Percentiles rank a stretch among this genome's conserved stretches.
Evolutionary conservation across 2,797 vertebrate genomes (phyloP).

Genomic region (Neostethus bicornis): DNA sequence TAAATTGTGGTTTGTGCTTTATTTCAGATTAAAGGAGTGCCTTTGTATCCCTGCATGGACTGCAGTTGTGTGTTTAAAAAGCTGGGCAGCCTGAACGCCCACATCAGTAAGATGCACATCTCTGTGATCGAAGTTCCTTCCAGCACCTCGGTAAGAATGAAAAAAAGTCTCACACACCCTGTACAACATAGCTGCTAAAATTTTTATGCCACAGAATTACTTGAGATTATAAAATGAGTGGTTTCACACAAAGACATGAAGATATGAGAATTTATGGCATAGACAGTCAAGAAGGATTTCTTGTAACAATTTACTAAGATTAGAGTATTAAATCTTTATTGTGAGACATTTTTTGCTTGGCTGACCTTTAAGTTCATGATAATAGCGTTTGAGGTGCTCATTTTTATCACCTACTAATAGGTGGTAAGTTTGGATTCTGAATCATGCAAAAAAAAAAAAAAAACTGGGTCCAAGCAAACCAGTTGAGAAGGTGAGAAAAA

Average conservation of each 20-base stretch:
- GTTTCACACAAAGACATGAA: background rate
- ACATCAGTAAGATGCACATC: constrained; percentile 99
- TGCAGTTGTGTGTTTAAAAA: constrained; percentile 99
- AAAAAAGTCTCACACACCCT: background rate
- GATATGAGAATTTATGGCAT: background rate
- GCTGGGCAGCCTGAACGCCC: constrained; percentile 95
- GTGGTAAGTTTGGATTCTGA: too few species aligned
- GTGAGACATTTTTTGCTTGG: too few species aligned
- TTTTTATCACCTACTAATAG: too few species aligned
- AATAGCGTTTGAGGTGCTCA: too few species aligned
- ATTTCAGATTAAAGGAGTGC: constrained; percentile 74
- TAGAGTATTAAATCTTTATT: too few species aligned
- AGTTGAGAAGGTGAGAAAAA: too few species aligned
- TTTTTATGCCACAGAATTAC: constrained; percentile 7
- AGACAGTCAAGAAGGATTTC: background rate
- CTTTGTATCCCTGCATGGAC: constrained; percentile 88
- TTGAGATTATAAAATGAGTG: background rate
- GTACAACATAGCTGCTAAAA: background rate
- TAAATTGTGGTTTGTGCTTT: constrained; percentile 14
- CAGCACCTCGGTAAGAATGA: constrained; percentile 72
- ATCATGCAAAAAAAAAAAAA: too few species aligned
- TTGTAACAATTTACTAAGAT: too few species aligned
- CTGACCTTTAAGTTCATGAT: too few species aligned
- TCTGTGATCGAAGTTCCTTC: constrained; percentile 81
- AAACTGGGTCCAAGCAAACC: too few species aligned